A percentile compares a stretch with the other conserved stretches of the same genome.
Evolutionary conservation across 2,797 vertebrate species (phyloP).

Genomic region (Smutsia temminckii): DNA sequence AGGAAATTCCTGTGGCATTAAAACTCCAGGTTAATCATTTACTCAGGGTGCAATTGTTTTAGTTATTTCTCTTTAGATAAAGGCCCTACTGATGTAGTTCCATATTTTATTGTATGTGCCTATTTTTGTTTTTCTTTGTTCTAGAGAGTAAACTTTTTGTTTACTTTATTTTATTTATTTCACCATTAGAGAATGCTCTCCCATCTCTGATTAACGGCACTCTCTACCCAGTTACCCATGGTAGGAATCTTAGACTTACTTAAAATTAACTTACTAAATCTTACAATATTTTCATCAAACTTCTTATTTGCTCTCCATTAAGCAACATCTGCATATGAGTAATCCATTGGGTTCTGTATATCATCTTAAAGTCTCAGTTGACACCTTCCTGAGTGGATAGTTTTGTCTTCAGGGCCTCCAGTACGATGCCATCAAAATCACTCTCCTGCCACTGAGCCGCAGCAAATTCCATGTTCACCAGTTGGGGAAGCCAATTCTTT

Average conservation of each 20-base stretch:
- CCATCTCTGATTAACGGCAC: not conserved
- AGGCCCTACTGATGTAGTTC: not conserved
- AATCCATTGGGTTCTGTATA: not conserved
- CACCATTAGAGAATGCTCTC: not conserved
- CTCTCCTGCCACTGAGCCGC: not conserved
- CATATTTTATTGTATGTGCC: not conserved
- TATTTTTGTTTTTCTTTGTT: conserved; percentile 29
- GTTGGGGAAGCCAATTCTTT: not conserved
- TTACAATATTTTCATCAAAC: not conserved
- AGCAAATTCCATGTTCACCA: not conserved
- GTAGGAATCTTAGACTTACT: not conserved
- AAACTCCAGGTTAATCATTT: not conserved
- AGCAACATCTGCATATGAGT: not conserved
- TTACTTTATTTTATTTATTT: conserved; percentile 33
- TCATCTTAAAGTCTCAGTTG: not conserved
- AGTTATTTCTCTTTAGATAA: conserved; percentile 31
- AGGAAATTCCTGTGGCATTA: not conserved
- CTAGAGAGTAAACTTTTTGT: not conserved
- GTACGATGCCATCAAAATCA: not conserved
- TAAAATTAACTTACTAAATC: not conserved
- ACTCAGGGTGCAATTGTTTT: not conserved
- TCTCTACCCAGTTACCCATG: not conserved
- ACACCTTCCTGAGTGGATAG: not conserved
- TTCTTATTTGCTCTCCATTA: conserved; percentile 3
- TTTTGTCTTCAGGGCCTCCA: not conserved